These are phyloP conservation scores for Drosophila nigricruria DNA, from an alignment of 2,888 invertebrate genomes.

Conservation along the genomic window DNA sequence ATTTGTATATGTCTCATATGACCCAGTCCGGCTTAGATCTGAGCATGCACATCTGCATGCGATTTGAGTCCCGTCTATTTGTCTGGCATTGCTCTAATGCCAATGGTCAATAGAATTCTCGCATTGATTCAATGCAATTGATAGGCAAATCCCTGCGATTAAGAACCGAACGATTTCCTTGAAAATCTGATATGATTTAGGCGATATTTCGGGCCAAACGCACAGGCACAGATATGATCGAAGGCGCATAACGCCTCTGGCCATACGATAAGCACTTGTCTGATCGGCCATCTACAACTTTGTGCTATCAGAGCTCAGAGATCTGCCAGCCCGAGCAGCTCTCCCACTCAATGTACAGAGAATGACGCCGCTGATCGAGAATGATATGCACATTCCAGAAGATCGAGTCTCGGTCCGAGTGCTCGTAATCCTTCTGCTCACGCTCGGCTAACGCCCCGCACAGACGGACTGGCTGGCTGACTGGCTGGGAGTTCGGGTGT, in stretches of 20 bases:
- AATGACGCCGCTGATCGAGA: conserved; percentile 56
- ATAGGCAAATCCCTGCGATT: conserved; percentile 67
- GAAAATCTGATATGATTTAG: conserved; percentile 65
- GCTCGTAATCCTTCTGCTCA: conserved; percentile 66
- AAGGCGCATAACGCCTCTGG: conserved; percentile 36
- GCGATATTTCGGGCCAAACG: conserved; percentile 53
- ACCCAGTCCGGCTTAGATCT: background rate
- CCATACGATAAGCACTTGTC: conserved; percentile 74
- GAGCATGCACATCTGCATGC: conserved; percentile 33
- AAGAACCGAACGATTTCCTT: conserved; percentile 52
- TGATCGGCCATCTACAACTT: conserved; percentile 58
- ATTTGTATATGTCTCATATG: conserved; percentile 10
- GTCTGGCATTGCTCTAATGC: conserved; percentile 39
- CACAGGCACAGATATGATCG: conserved; percentile 44
- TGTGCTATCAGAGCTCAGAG: conserved; percentile 33
- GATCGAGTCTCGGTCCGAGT: conserved; percentile 13
- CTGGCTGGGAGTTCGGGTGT: conserved; percentile 41
- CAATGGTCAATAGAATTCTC: conserved; percentile 5
- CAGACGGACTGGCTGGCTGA: conserved; percentile 44
- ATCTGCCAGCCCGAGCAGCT: conserved; percentile 45
- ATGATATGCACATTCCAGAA: conserved; percentile 76
- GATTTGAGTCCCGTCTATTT: conserved; percentile 43
- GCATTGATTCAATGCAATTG: conserved; percentile 57
- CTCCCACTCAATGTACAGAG: conserved; percentile 27
- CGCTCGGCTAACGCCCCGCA: conserved; percentile 69